Percentiles rank a stretch among this genome's conserved stretches.
Conservation (phyloP, 1,140 invertebrate genomes). For the Streblospio benedicti region DNA sequence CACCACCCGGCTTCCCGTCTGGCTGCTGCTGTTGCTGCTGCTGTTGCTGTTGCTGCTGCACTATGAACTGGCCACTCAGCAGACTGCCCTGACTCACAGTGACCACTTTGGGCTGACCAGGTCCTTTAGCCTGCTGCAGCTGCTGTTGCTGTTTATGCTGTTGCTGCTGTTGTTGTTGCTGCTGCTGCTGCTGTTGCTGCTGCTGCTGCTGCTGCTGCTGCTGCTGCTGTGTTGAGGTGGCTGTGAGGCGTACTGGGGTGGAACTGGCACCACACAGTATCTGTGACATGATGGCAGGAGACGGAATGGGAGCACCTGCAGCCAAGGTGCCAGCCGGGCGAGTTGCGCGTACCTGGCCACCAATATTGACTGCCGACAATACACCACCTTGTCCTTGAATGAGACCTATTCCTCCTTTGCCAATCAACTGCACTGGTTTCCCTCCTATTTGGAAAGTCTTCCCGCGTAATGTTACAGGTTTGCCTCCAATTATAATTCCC, state of each 20-base stretch:
- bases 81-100: background rate
- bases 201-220: too few relatives aligned
- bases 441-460: background rate
- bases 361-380: background rate
- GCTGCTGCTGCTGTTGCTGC: too few relatives aligned
- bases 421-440: constrained; percentile 2
- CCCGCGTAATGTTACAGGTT: background rate
- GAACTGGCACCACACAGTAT: too few relatives aligned
- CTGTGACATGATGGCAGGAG: too few relatives aligned
- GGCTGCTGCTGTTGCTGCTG: too few relatives aligned
- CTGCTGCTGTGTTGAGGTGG: too few relatives aligned
- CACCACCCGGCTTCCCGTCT: background rate
- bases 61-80: constrained; percentile 21
- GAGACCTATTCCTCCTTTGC: background rate
- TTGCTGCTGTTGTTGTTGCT: too few relatives aligned
- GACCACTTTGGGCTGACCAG: constrained; percentile 1
- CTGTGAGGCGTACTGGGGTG: too few relatives aligned
- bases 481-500: constrained; percentile 3
- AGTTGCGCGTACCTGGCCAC: background rate
- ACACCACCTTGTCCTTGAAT: background rate
- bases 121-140: too few relatives aligned
- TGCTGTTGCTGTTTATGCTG: too few relatives aligned
- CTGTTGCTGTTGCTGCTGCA: too few relatives aligned
- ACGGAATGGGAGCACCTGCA: too few relatives aligned
- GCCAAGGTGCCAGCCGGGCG: background rate